Conservation (phyloP, 2,888 invertebrate genomes). For the Andricus curvator region DNA sequence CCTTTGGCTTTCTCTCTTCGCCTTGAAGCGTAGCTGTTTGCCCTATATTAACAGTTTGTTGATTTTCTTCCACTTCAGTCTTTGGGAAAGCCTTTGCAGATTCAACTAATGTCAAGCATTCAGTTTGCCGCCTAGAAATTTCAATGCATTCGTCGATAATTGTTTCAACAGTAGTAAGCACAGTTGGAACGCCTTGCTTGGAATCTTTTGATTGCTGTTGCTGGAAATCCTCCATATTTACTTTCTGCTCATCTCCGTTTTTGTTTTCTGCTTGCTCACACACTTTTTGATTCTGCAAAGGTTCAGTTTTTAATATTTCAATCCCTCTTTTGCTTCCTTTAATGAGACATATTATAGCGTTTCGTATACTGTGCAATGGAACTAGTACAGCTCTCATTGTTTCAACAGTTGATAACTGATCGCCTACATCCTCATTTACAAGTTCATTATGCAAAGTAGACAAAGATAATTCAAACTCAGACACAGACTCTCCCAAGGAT, state of each 20-base stretch:
- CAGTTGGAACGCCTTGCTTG: constrained; percentile 49
- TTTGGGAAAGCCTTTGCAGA: constrained; percentile 55
- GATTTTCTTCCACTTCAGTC: constrained; percentile 19
- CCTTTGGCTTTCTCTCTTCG: background rate
- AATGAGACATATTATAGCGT: constrained; percentile 45
- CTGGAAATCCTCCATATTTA: constrained; percentile 47
- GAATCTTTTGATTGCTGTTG: constrained; percentile 34
- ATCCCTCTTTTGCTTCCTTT: constrained; percentile 23
- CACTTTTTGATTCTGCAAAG: background rate
- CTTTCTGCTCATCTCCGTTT: constrained; percentile 52
- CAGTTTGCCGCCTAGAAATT: constrained; percentile 65
- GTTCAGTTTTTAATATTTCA: constrained; percentile 20
- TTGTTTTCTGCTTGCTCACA: constrained; percentile 47
- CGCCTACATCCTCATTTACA: constrained; percentile 61
- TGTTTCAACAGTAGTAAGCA: constrained; percentile 66
- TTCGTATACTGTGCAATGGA: constrained; percentile 66
- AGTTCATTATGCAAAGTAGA: constrained; percentile 63
- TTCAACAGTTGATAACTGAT: constrained; percentile 69
- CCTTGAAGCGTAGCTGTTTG: constrained; percentile 18
- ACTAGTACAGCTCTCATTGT: constrained; percentile 69
- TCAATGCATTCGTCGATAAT: constrained; percentile 68
- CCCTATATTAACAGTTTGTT: constrained; percentile 2
- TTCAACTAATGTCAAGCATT: constrained; percentile 61
- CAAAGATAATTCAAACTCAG: constrained; percentile 64
- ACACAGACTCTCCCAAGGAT: constrained; percentile 62